These are phyloP conservation scores for Argyresthia goedartella DNA, from an alignment of 2,888 invertebrate genomes.

Conservation along the genomic window DNA sequence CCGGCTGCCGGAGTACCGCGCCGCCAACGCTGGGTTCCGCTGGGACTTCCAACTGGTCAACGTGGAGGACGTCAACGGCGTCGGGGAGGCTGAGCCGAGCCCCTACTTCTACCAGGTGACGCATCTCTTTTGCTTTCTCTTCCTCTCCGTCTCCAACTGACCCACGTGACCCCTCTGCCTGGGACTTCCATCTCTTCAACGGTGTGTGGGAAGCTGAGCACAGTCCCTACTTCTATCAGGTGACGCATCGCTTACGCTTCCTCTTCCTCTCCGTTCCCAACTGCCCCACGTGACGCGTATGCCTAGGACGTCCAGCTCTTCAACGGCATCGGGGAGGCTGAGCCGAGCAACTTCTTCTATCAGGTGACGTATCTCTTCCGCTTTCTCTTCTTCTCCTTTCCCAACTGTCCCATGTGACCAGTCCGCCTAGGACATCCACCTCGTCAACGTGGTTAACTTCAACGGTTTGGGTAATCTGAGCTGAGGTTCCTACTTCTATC, in stretches of 20 bases:
- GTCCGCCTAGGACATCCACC: constrained; percentile 86
- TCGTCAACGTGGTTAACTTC: constrained; percentile 96
- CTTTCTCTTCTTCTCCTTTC: constrained; percentile 84
- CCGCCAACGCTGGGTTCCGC: constrained; percentile 92
- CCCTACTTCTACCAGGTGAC: constrained; percentile 97
- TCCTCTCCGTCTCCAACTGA: too few species aligned
- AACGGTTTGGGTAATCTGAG: constrained; percentile 95
- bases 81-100: constrained; percentile 97
- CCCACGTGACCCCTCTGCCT: constrained; percentile 28
- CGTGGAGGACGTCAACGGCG: constrained; percentile 96
- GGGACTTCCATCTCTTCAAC: constrained; percentile 91
- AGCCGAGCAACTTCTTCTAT: constrained; percentile 98
- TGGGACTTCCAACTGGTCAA: constrained; percentile 96
- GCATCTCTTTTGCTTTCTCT: too few species aligned
- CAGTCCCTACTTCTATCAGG: constrained; percentile 98
- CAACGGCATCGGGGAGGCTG: constrained; percentile 96
- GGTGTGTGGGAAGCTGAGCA: constrained; percentile 99
- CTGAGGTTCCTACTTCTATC: too few species aligned
- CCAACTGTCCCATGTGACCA: too few species aligned
- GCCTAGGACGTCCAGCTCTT: constrained; percentile 94
- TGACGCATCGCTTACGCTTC: too few species aligned
- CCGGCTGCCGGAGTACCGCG: constrained; percentile 84
- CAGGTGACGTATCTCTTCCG: constrained; percentile 73
- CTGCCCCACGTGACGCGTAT: background rate
- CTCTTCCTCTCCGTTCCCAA: too few species aligned